Percentiles rank a stretch among this genome's conserved stretches.
Evolutionary conservation across 1,140 invertebrate species (phyloP).

Genomic region (Augochlora pura): DNA sequence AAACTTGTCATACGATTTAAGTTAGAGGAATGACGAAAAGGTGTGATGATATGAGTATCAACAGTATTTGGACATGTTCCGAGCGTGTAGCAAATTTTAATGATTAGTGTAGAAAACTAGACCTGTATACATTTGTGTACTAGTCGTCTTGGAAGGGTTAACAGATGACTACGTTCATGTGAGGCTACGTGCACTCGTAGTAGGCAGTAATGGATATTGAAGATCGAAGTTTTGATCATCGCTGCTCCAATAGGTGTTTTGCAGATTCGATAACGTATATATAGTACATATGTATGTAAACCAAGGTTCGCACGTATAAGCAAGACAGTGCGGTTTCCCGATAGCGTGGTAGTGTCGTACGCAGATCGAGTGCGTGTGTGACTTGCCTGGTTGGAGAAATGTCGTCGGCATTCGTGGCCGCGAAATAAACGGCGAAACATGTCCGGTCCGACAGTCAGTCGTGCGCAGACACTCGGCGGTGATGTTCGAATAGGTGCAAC

Average conservation of each 20-base stretch:
- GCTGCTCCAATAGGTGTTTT: conserved; percentile 27
- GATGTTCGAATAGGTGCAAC: conserved; percentile 34
- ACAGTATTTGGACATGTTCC: no score
- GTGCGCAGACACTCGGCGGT: conserved; percentile 56
- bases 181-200: not conserved
- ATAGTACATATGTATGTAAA: conserved; percentile 32
- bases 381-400: conserved; percentile 61
- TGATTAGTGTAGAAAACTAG: no score
- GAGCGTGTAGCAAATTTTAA: no score
- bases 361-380: conserved; percentile 57
- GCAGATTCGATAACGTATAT: conserved; percentile 23
- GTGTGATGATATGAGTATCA: no score
- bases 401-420: conserved; percentile 59
- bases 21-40: no score
- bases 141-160: not conserved
- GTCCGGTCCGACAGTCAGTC: conserved; percentile 66
- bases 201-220: not conserved
- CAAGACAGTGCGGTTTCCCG: conserved; percentile 24
- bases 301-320: conserved; percentile 27
- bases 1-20: no score
- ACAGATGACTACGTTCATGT: not conserved
- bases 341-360: conserved; percentile 37
- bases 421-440: conserved; percentile 61
- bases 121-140: no score
- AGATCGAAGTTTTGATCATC: conserved; percentile 23